Percentiles rank a stretch among this genome's conserved stretches.
Conservation (phyloP, 2,797 vertebrate genomes). For the Sebastes goodei region DNA sequence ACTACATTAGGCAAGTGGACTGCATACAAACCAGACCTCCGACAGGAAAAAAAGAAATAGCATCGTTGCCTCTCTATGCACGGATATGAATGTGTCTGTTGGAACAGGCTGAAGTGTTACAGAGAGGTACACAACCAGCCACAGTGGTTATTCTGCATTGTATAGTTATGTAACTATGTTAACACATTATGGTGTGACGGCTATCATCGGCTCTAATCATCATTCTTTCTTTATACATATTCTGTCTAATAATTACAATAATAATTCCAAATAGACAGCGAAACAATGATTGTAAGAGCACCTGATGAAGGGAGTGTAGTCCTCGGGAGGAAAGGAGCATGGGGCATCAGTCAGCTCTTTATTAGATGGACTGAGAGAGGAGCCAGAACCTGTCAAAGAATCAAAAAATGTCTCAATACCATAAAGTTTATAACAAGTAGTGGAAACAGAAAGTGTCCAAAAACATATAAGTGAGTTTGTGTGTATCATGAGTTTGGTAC, state of each 20-base stretch:
- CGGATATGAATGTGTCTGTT: not conserved
- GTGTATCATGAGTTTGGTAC: slow-evolving; percentile 17
- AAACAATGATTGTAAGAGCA: slow-evolving; percentile 6
- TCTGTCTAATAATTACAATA: not conserved
- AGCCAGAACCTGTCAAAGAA: slow-evolving; percentile 33
- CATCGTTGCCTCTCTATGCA: not conserved
- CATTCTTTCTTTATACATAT: not conserved
- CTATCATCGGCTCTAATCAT: not conserved
- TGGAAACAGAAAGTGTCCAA: not conserved
- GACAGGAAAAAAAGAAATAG: not conserved
- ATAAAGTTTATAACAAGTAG: not conserved
- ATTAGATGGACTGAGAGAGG: slow-evolving; percentile 11
- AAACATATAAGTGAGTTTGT: not conserved
- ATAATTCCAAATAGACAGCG: not conserved
- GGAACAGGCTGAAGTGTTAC: not conserved
- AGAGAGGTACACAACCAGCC: not conserved
- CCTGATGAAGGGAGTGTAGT: slow-evolving; percentile 73
- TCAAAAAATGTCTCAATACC: not conserved
- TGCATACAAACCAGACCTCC: not conserved
- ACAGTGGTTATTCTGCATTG: not conserved
- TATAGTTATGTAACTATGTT: not conserved
- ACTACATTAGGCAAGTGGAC: slow-evolving; percentile 12
- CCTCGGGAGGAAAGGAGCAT: slow-evolving; percentile 22
- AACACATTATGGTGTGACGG: not conserved
- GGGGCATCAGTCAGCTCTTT: not conserved